Evolutionary conservation across 53 echinoderm and acorn worm genomes (phyloP), one percentile per base, ranked within the genome.

Genomic region (Henricia sp.): DNA sequence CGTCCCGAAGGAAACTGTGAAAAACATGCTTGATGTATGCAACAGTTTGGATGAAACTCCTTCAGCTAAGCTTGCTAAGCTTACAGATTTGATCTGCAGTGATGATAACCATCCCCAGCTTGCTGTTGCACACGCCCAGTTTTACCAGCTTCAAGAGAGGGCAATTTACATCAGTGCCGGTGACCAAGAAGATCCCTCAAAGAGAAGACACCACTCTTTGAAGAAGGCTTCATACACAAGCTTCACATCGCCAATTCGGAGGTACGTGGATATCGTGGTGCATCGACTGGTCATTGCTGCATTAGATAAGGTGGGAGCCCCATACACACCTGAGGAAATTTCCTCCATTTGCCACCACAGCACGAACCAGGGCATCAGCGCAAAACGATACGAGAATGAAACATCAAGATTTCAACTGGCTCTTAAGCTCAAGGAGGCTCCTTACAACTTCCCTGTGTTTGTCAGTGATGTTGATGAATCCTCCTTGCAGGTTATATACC

Each of bases 211-310:
- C 26, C 70, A 67, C 68, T 27, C 35, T 21, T 86, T 95, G 37
- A 59, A 84, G 32, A 57, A 71, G 16, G 44, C 82, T 6, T 62
- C 74, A 10, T 95, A 95, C 69, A 88, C 87, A 0, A 88, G 87
- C 41, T 94, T 91, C 67, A 95, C 95, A 2, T 92, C 92, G 11
- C 95, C 95, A 3, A 95, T 95, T 5, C 74, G 95, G n/a, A 58
- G 95, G 36, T 95, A 83, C 91, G 77, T 95, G 36, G 95, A 95
- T 52, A 73, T 95, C 9, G 90, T 95, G 21, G 88, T 92, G 5
- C 95, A 95, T 35, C 76, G 92, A 14, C 10, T 92, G 52, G 43
- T 95, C 27, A 70, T 82, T n/a, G 90, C 88, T n/a, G 60, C 69
- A 34, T 29, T 88, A 37, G 53, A 52, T 37, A 46, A 0, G 1